Evolutionary conservation across 1,140 invertebrate species (phyloP).

Genomic region (Phocides pigmalion): DNA sequence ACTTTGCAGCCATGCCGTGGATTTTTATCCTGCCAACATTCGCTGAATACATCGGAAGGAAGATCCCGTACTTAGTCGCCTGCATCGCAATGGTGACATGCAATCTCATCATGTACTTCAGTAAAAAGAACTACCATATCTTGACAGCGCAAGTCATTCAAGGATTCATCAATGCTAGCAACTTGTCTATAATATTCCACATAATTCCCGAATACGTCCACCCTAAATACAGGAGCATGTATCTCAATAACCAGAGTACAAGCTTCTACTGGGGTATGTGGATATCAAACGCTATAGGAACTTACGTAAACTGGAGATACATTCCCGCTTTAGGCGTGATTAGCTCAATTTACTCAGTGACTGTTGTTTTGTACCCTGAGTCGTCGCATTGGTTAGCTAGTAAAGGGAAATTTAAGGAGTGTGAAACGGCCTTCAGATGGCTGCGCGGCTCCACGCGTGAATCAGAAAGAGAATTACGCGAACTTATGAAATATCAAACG

Average conservation of each 20-base stretch:
- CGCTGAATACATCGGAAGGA: constrained; percentile 28
- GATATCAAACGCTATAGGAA: constrained; percentile 53
- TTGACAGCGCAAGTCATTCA: constrained; percentile 34
- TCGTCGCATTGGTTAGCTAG: constrained; percentile 54
- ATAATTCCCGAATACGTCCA: constrained; percentile 49
- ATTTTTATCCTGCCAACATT: constrained; percentile 30
- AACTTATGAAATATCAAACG: constrained; percentile 34
- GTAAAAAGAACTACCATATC: background rate
- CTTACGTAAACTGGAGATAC: constrained; percentile 52
- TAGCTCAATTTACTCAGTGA: constrained; percentile 40
- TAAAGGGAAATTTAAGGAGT: constrained; percentile 45
- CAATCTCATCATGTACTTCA: constrained; percentile 9
- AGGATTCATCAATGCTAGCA: constrained; percentile 42
- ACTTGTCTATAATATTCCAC: constrained; percentile 41
- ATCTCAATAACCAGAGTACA: constrained; percentile 47
- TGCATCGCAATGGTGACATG: background rate
- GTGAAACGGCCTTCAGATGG: constrained; percentile 42
- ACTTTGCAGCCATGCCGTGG: constrained; percentile 36
- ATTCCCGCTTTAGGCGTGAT: constrained; percentile 48
- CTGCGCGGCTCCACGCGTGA: constrained; percentile 41
- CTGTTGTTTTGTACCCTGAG: constrained; percentile 43
- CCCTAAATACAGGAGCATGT: constrained; percentile 46
- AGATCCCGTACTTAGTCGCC: background rate
- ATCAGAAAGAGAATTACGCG: constrained; percentile 44
- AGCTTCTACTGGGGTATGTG: constrained; percentile 53